Conservation (phyloP, 1,140 invertebrate species). For the Pseudoatta argentina region DNA sequence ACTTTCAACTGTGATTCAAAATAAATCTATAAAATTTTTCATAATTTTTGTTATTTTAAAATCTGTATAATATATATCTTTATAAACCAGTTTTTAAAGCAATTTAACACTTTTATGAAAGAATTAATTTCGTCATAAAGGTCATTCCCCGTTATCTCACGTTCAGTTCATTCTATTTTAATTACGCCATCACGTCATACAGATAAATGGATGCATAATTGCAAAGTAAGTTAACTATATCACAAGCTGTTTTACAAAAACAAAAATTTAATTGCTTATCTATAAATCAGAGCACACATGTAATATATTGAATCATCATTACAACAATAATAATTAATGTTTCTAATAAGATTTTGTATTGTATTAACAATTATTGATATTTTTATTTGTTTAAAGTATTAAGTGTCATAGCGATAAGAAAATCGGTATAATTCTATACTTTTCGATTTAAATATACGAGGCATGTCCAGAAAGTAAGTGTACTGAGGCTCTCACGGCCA, state of each 20-base stretch:
- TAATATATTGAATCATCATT: not conserved
- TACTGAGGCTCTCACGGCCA: too few relatives aligned
- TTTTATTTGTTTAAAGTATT: not conserved
- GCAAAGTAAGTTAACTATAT: conserved; percentile 11
- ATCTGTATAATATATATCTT: too few relatives aligned
- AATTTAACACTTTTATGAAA: not conserved
- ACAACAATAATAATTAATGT: not conserved
- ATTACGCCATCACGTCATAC: not conserved
- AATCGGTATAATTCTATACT: not conserved
- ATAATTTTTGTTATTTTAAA: too few relatives aligned
- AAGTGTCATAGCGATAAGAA: not conserved
- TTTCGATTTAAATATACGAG: not conserved
- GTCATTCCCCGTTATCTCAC: not conserved
- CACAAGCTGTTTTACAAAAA: not conserved
- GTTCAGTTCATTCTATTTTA: not conserved
- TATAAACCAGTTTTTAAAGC: too few relatives aligned
- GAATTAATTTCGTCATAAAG: not conserved
- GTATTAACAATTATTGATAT: not conserved
- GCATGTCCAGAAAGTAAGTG: too few relatives aligned
- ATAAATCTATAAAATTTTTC: too few relatives aligned
- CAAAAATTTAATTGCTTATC: conserved; percentile 21
- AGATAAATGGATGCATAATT: not conserved
- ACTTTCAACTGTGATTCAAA: too few relatives aligned
- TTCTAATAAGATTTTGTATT: not conserved
- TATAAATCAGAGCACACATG: not conserved